Conservation (phyloP, 1,140 invertebrate species). For the Tachypleus tridentatus region DNA sequence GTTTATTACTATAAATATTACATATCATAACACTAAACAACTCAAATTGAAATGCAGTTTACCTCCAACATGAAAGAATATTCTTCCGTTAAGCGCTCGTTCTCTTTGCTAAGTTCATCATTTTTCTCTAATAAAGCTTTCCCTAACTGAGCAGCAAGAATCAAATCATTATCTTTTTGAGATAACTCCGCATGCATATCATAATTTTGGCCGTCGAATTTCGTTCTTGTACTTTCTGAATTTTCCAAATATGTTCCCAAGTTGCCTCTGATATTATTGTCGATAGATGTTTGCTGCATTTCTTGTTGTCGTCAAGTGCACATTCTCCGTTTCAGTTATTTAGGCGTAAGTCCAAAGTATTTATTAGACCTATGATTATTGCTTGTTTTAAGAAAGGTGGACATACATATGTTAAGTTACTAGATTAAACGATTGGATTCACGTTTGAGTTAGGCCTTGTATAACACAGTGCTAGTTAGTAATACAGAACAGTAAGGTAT, state of each 20-base stretch:
- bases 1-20: too few relatives aligned
- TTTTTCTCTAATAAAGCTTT: constrained; percentile 90
- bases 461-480: too few relatives aligned
- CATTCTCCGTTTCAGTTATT: constrained; percentile 4
- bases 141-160: constrained; percentile 84
- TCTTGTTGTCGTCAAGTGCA: constrained; percentile 14
- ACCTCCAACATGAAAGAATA: constrained; percentile 89
- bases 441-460: too few relatives aligned
- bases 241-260: constrained; percentile 45
- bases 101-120: constrained; percentile 73
- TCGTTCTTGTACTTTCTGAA: constrained; percentile 36
- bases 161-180: constrained; percentile 83
- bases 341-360: too few relatives aligned
- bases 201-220: constrained; percentile 35
- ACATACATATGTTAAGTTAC: too few relatives aligned
- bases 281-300: constrained; percentile 16
- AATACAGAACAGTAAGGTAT: too few relatives aligned
- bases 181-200: constrained; percentile 71
- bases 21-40: too few relatives aligned
- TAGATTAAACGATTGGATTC: too few relatives aligned
- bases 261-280: constrained; percentile 24
- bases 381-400: too few relatives aligned
- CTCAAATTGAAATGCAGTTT: constrained; percentile 24
- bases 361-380: too few relatives aligned
- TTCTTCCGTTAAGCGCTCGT: constrained; percentile 72